Base-by-base conservation (phyloP, 2,113 vertebrate genomes). In the Passer domesticus region DNA sequence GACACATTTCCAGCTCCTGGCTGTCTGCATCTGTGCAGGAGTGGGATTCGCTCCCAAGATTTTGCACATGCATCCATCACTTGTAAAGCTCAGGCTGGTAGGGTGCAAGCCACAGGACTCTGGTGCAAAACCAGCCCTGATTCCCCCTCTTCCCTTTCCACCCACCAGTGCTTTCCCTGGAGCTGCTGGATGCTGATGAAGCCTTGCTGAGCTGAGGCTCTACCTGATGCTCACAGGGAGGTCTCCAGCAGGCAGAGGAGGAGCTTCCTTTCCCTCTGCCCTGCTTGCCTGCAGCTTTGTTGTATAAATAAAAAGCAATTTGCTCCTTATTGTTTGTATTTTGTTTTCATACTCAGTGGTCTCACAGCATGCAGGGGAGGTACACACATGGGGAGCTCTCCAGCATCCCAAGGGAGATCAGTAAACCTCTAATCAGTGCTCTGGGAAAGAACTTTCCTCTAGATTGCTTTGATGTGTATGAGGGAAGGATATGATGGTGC, bases 291-390 rank as follows among this genome's bases (percentile, higher is more conserved):
- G 5, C n/a, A n/a, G 27, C 41, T 89, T 66, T 94, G 53, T 89
- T 94, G 84, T n/a, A 49, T 64, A 91, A 94, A 87, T 66, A 87
- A 84, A 68, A 60, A n/a, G 1, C 70, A 87, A 83, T 89, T 95
- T 95, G 81, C 28, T 89, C 35, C 50, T 47, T 50, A 47, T 30
- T 56, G 49, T 74, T 93, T 83, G 44, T 17, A 16, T 89, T 90
- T 86, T 55, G 39, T 56, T 91, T 95, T 63, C 24, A n/a, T 80
- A 22, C 43, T 77, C 10, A 5, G 68, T 52, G 66, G 35, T 27
- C 35, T 81, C 81, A 64, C 28, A 64, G 66, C 23, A 56, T 7
- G 7, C 3, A 6, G 37, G 88, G 35, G 31, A 66, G n/a, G 27
- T 44, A 14, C 23, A 14, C 43, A 52, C 9, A n/a, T 1, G 2